Evolutionary conservation across 2,113 vertebrate genomes (phyloP).

Genomic region (Hippolais icterina): DNA sequence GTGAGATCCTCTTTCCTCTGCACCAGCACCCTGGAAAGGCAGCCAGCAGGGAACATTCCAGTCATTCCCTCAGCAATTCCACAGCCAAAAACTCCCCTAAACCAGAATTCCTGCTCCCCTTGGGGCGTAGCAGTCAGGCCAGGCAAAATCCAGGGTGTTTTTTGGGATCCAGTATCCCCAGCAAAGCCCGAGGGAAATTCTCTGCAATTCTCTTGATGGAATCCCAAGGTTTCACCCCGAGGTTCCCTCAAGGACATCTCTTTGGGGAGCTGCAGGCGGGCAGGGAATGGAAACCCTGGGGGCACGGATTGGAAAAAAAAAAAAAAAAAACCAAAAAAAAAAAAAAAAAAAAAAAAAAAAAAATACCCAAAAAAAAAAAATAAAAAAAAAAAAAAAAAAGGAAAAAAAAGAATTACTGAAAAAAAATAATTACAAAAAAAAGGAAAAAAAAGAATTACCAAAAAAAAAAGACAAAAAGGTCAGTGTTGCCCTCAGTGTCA

Average conservation of each 20-base stretch:
- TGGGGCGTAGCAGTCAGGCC: fast-evolving
- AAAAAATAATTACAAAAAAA: too few species aligned
- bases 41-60: fast-evolving
- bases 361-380: too few species aligned
- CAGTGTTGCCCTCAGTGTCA: background rate
- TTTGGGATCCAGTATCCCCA: background rate
- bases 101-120: background rate
- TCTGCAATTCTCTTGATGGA: too few species aligned
- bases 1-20: background rate
- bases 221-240: background rate
- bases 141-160: fast-evolving
- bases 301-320: fast-evolving
- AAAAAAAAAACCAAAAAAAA: too few species aligned
- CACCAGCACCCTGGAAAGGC: background rate
- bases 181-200: too few species aligned
- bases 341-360: too few species aligned
- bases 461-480: background rate
- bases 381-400: too few species aligned
- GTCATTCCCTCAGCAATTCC: background rate
- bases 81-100: fast-evolving
- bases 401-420: too few species aligned
- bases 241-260: background rate
- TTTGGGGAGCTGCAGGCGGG: background rate
- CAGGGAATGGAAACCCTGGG: background rate
- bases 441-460: background rate